phyloP scores from a whole-genome alignment of 2,113 vertebrate genomes.

The Vidua chalybeata region DNA sequence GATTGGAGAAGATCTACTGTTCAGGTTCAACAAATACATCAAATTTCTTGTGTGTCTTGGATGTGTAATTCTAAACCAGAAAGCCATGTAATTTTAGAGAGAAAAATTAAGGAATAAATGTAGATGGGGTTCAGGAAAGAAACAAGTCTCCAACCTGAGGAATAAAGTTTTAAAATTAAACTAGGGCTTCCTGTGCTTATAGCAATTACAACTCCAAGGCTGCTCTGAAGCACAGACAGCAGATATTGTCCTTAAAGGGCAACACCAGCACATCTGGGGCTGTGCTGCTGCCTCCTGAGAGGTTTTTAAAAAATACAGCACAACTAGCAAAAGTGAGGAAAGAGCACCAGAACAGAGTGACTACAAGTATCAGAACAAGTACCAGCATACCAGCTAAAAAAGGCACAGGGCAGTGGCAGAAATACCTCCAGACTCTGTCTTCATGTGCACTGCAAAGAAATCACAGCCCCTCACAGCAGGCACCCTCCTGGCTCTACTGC shows the following conservation, averaged over 20 bases:
- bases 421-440: neutral
- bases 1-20: neutral
- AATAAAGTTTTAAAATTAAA: neutral
- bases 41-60: neutral
- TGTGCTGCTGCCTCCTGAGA: neutral
- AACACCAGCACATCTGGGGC: neutral
- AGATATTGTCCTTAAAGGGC: neutral
- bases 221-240: accelerated
- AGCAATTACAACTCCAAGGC: neutral
- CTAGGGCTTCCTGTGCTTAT: neutral
- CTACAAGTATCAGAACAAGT: neutral
- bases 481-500: neutral
- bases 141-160: neutral
- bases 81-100: neutral
- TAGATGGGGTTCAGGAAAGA: neutral
- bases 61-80: neutral
- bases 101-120: neutral
- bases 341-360: neutral
- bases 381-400: neutral
- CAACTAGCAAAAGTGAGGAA: neutral
- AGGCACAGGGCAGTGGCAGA: neutral
- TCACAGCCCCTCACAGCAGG: neutral
- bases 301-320: neutral
- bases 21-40: neutral
- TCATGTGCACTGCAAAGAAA: neutral